phyloP scores from a whole-genome alignment of 2,113 vertebrate genomes.

The zebrafish (Danio rerio) region DNA sequence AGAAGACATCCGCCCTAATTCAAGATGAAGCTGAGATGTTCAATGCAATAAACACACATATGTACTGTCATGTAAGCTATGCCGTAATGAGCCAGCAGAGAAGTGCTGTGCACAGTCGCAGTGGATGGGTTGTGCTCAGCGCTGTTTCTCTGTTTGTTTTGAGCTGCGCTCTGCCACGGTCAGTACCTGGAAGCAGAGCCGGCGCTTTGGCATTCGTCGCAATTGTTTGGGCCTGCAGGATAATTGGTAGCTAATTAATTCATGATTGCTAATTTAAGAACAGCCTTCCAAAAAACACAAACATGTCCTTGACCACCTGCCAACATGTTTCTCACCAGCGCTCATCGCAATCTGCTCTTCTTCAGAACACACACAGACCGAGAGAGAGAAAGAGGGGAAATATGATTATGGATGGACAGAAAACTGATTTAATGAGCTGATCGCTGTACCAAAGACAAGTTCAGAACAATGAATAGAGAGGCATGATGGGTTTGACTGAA shows the following conservation, averaged over 20 bases:
- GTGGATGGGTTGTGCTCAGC: background rate
- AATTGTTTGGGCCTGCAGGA: constrained; percentile 48
- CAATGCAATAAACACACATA: background rate
- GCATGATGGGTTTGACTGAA: too few relatives aligned
- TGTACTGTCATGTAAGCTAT: too few relatives aligned
- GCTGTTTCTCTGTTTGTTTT: constrained; percentile 26
- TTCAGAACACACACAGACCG: constrained; percentile 22
- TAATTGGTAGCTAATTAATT: constrained; percentile 56
- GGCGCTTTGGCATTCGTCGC: constrained; percentile 49
- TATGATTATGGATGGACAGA: constrained; percentile 8
- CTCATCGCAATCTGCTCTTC: constrained; percentile 51
- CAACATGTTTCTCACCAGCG: constrained; percentile 47
- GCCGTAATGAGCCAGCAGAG: background rate
- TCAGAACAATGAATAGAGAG: too few relatives aligned
- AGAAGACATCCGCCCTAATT: background rate
- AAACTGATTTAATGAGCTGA: constrained; percentile 2
- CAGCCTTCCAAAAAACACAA: constrained; percentile 49
- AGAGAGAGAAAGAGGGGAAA: constrained; percentile 15
- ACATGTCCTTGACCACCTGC: constrained; percentile 59
- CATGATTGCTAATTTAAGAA: constrained; percentile 57
- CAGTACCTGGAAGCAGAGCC: constrained; percentile 38
- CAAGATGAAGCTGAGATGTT: background rate
- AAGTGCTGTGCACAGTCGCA: background rate
- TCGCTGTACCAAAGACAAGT: too few relatives aligned
- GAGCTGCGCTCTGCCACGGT: background rate